phyloP scores from a whole-genome alignment of 2,888 invertebrate species.

The Cheilosia soror region DNA sequence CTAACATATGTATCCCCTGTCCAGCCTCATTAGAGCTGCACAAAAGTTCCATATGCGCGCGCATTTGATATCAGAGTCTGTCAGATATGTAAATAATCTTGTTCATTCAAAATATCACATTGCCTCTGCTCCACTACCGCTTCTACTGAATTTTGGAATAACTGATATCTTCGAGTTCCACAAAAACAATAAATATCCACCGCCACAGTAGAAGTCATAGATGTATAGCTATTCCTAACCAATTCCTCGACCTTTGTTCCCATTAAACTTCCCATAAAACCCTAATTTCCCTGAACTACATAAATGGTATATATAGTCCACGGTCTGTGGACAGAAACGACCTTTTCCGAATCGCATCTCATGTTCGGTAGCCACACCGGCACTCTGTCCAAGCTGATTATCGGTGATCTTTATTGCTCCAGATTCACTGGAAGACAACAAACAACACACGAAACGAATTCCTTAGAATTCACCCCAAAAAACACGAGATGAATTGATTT shows the following conservation, averaged over 20 bases:
- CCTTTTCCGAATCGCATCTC: constrained; percentile 31
- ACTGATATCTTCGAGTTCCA: not conserved
- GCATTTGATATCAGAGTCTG: not conserved
- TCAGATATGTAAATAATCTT: not conserved
- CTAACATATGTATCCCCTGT: no score
- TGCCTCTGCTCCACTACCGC: not conserved
- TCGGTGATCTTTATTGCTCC: constrained; percentile 68
- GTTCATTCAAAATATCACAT: constrained; percentile 1
- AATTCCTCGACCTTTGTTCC: not conserved
- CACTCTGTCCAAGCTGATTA: constrained; percentile 31
- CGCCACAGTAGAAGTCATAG: not conserved
- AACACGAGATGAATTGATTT: constrained; percentile 67
- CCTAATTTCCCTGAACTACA: constrained; percentile 45
- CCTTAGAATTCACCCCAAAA: constrained; percentile 52
- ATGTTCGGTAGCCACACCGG: constrained; percentile 38
- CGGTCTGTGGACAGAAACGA: constrained; percentile 21
- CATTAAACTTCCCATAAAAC: constrained; percentile 27
- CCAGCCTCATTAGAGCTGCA: no score
- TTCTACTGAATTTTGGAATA: not conserved
- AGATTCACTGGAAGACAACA: constrained; percentile 49
- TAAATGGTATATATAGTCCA: constrained; percentile 36
- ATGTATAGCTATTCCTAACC: no score
- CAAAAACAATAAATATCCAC: not conserved
- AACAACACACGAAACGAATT: constrained; percentile 47
- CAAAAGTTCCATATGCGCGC: no score